Base-by-base conservation (phyloP, 2,113 vertebrate genomes). In the Cairina moschata region DNA sequence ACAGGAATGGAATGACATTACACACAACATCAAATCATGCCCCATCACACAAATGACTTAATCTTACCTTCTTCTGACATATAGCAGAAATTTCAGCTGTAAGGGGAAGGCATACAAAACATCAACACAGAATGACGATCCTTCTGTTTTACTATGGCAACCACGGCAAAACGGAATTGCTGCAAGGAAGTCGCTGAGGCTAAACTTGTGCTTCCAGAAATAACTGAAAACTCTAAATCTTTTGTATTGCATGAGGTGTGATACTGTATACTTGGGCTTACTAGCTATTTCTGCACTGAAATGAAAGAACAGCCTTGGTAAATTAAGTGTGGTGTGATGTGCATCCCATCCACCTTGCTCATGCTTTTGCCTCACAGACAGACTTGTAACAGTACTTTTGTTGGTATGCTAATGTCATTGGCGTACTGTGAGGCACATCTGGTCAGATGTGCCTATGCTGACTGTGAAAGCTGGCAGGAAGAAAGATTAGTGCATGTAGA, bases 61-160 rank as follows among this genome's bases (percentile, higher is more conserved):
- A 62, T 97, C 99, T 99, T 99, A 99, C 99, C 99, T 99, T 99
- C 98, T 99, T 99, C 98, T 99, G 99, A 98, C 99, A 99, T 98
- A 99, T 99, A 96, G 99, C 99, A 98, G 99, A 99, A 98, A 99
- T 99, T 98, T 99, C 99, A 98, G 99, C 99, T 99, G 99, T 98
- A 98, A 98, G 96, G 94, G 97, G 96, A 98, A 98, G 95, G 79
- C 88, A 99, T 86, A 98, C 91, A 97, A 96, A 97, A 97, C 79
- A 98, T 98, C 96, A 98, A 97, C 97, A 97, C 69, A 96, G 76
- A 96, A 95, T 83, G 92, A 96, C 0, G 3, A 78, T 48, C 88
- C 40, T 71, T 93, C 86, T 76, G 21, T 36, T 86, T 72, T 68
- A 81, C 54, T 69, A 36, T 0, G 81, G 93, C 55, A 97, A 77